A percentile compares a stretch with the other conserved stretches of the same genome.
Evolutionary conservation across 1,140 invertebrate species (phyloP).

Genomic region (Saccostrea echinata): DNA sequence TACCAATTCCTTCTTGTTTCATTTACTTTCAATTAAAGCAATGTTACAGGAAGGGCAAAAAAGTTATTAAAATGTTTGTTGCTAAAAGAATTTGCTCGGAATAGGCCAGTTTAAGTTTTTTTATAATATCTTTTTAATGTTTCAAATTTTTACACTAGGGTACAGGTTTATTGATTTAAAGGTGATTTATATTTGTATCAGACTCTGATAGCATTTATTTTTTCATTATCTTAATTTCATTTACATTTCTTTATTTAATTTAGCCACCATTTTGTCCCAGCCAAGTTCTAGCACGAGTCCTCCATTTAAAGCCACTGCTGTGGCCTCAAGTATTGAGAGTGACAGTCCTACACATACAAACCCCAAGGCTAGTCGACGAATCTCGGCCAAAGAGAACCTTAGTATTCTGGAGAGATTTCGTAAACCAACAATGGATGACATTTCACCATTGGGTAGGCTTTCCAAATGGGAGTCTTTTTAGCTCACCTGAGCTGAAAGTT

Average conservation of each 20-base stretch:
- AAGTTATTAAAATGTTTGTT: not conserved
- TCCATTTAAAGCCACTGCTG: slow-evolving; percentile 62
- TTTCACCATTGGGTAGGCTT: slow-evolving; percentile 64
- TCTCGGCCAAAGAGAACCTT: slow-evolving; percentile 74
- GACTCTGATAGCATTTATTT: not conserved
- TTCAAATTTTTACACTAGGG: not conserved
- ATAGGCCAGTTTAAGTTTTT: not conserved
- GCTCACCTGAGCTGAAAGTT: too few species aligned
- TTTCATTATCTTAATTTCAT: slow-evolving; percentile 27
- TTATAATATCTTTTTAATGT: not conserved
- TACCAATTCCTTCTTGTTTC: not conserved
- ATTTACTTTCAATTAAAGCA: not conserved
- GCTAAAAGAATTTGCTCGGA: not conserved
- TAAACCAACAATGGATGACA: slow-evolving; percentile 68
- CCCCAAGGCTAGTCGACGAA: slow-evolving; percentile 71
- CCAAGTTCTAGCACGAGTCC: slow-evolving; percentile 69
- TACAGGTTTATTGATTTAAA: not conserved
- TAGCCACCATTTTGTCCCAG: slow-evolving; percentile 74
- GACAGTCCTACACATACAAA: slow-evolving; percentile 63
- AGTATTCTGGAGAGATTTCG: slow-evolving; percentile 77
- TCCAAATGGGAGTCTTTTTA: too few species aligned
- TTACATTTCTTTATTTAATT: too few species aligned
- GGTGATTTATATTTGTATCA: not conserved
- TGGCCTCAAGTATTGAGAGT: slow-evolving; percentile 67
- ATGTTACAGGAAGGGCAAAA: too few species aligned